phyloP scores from a whole-genome alignment of 2,113 vertebrate species.

The Calypte anna region DNA sequence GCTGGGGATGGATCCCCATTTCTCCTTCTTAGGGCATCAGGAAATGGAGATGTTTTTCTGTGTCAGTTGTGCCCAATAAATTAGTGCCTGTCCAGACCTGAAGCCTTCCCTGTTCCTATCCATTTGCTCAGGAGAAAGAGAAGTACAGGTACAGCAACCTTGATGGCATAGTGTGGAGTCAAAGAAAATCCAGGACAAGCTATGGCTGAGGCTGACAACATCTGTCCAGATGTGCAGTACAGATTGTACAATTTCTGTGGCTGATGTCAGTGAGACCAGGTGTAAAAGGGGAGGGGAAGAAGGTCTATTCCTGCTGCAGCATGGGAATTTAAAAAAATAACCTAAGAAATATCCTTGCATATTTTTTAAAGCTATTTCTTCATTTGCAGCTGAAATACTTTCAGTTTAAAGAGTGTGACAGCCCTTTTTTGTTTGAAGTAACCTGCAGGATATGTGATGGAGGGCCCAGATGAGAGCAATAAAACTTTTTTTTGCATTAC shows the following conservation, averaged over 20 bases:
- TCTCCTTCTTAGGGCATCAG: not conserved
- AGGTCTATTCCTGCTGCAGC: not conserved
- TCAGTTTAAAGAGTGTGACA: not conserved
- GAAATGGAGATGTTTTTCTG: not conserved
- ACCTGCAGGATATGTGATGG: rapidly evolving
- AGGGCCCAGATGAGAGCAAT: not conserved
- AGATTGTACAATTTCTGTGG: not conserved
- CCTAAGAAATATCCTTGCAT: no score
- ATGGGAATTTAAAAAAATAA: not conserved
- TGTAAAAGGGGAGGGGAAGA: not conserved
- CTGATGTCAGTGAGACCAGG: not conserved
- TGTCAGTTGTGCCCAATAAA: not conserved
- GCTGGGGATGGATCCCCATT: not conserved
- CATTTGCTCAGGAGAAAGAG: not conserved
- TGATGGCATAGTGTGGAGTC: not conserved
- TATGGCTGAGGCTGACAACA: not conserved
- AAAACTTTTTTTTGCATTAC: rapidly evolving
- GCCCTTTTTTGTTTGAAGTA: not conserved
- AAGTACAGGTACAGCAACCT: not conserved
- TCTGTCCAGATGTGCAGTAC: not conserved
- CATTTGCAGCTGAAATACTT: not conserved
- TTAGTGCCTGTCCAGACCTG: not conserved
- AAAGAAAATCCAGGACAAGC: not conserved
- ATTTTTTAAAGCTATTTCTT: no score
- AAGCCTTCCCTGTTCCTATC: not conserved